Conservation (phyloP, 1,140 invertebrate genomes). For the Platorchestia sp. region DNA sequence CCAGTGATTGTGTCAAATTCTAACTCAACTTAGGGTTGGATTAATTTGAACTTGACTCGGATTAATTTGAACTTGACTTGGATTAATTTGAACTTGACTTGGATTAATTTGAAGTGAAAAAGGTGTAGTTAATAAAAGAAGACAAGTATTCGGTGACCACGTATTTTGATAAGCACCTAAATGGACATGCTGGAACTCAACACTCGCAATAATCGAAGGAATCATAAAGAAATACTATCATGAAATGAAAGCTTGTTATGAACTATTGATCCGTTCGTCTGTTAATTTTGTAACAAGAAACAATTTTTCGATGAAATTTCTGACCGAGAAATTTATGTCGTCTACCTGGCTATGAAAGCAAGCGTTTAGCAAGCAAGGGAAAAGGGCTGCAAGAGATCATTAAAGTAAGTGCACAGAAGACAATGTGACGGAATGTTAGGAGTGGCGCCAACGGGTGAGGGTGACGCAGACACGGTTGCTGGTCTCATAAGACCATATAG, state of each 20-base stretch:
- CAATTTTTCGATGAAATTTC: background rate
- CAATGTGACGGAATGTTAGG: background rate
- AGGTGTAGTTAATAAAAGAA: too few species aligned
- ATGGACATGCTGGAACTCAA: background rate
- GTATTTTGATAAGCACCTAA: background rate
- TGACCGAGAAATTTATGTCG: background rate
- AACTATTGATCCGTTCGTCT: background rate
- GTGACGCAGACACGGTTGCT: too few species aligned
- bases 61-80: too few species aligned
- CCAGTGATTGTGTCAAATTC: too few species aligned
- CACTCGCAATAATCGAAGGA: background rate
- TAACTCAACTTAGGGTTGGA: too few species aligned
- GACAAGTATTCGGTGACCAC: background rate
- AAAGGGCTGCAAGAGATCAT: too few species aligned
- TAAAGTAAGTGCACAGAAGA: background rate
- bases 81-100: too few species aligned
- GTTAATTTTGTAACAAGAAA: background rate
- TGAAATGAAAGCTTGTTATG: background rate
- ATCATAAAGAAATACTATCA: background rate
- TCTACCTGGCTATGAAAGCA: background rate
- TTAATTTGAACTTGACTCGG: too few species aligned
- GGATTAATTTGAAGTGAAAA: too few species aligned
- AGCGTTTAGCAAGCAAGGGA: background rate
- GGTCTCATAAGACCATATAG: too few species aligned
- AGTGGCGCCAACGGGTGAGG: background rate